Conservation (phyloP, 1,140 invertebrate species). For the Ooceraea biroi region DNA sequence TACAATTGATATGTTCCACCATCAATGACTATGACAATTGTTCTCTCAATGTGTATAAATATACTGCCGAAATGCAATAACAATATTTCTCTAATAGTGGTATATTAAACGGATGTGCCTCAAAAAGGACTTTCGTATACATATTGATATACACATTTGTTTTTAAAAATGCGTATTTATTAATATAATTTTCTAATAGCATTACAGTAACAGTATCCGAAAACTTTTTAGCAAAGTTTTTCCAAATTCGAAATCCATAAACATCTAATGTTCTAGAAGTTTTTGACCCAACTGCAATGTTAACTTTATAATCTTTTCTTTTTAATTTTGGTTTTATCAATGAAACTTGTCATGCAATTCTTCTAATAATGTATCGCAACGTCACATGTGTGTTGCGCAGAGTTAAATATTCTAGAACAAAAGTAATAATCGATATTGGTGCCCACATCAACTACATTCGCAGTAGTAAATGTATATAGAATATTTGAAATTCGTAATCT, state of each 20-base stretch:
- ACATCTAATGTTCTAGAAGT: too few relatives aligned
- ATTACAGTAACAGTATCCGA: too few relatives aligned
- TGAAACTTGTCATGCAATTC: background rate
- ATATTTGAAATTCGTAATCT: background rate
- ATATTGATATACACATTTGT: background rate
- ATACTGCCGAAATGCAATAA: constrained; percentile 14
- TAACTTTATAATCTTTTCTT: too few relatives aligned
- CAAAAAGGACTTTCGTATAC: background rate
- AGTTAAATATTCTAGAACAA: background rate
- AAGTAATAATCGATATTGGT: background rate
- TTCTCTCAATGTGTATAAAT: constrained; percentile 29
- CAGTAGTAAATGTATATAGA: constrained; percentile 13
- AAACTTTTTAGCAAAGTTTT: too few relatives aligned
- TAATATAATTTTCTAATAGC: background rate
- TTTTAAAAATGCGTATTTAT: background rate
- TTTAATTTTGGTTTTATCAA: background rate
- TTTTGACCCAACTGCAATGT: too few relatives aligned
- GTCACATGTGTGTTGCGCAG: background rate
- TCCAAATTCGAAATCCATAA: too few relatives aligned
- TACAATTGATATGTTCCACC: constrained; percentile 31
- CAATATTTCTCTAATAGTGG: constrained; percentile 25
- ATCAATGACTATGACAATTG: constrained; percentile 7
- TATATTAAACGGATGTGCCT: background rate
- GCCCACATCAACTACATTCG: constrained; percentile 6
- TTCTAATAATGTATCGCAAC: background rate